Percentiles rank a stretch among this genome's conserved stretches.
Evolutionary conservation across 2,113 vertebrate genomes (phyloP).

Genomic region (Pygoscelis adeliae): DNA sequence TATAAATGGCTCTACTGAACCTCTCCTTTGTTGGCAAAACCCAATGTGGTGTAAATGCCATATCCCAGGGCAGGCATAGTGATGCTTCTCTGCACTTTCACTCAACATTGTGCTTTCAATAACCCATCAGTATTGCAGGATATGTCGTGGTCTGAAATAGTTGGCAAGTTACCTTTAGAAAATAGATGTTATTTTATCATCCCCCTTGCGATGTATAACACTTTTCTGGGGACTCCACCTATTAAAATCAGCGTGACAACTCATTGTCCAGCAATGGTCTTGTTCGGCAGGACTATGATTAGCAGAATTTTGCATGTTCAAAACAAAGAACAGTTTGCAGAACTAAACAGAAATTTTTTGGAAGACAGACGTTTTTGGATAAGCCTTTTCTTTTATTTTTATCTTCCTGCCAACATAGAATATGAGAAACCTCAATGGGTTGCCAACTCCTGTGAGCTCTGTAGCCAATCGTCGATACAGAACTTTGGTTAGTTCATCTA

Average conservation of each 20-base stretch:
- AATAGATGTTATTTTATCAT: not conserved
- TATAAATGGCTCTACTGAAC: not conserved
- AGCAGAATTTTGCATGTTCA: not conserved
- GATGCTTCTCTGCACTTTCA: not conserved
- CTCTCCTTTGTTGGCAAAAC: not conserved
- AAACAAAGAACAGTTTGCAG: not conserved
- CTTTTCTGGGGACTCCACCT: not conserved
- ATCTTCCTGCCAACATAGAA: not conserved
- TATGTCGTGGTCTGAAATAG: not conserved
- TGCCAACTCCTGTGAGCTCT: not conserved
- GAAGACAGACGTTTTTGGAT: not conserved
- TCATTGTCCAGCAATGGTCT: not conserved
- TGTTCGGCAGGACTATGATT: not conserved
- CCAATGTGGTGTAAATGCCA: not conserved
- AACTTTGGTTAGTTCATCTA: not conserved
- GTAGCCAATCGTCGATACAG: not conserved
- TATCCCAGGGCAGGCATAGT: not conserved
- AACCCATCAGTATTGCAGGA: not conserved
- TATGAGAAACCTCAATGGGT: not conserved
- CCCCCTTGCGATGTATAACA: rapidly evolving
- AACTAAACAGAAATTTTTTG: not conserved
- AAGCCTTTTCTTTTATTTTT: not conserved
- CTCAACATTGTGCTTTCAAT: not conserved
- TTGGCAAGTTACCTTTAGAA: not conserved
- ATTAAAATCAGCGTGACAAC: not conserved